Evolutionary conservation across 2,113 vertebrate genomes (phyloP).

Genomic region (Erythrolamprus reginae): DNA sequence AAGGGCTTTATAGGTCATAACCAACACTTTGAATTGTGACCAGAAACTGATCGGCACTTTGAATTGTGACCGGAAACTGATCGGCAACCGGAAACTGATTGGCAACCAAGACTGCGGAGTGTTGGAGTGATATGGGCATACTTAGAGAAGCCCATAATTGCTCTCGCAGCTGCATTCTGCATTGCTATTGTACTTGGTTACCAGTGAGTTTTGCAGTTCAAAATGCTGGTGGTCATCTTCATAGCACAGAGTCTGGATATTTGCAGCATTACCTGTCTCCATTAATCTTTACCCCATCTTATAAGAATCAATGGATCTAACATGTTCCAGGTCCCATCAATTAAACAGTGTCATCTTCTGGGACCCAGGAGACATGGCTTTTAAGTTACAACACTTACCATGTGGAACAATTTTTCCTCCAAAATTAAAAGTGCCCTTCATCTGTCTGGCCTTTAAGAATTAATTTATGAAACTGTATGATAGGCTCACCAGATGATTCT

Average conservation of each 20-base stretch:
- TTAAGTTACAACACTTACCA: neutral
- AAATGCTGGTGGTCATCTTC: neutral
- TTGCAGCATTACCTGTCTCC: neutral
- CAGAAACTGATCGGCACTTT: too few species aligned
- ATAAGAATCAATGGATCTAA: neutral
- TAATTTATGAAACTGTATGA: neutral
- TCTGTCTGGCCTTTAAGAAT: neutral
- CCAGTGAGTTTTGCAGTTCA: neutral
- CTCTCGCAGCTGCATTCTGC: too few species aligned
- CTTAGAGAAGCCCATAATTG: too few species aligned
- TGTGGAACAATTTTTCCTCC: neutral
- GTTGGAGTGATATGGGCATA: too few species aligned
- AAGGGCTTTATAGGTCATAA: too few species aligned
- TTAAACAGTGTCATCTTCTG: neutral
- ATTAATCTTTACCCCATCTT: neutral
- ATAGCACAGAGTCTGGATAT: neutral
- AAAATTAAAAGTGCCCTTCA: neutral
- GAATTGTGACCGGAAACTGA: too few species aligned
- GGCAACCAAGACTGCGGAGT: too few species aligned
- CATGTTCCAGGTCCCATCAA: neutral
- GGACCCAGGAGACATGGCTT: neutral
- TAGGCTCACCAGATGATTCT: neutral
- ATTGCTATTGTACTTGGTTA: neutral
- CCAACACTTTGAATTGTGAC: too few species aligned
- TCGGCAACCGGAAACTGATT: too few species aligned